Conservation (phyloP, 1,140 invertebrate species). For the Nymphalis io region DNA sequence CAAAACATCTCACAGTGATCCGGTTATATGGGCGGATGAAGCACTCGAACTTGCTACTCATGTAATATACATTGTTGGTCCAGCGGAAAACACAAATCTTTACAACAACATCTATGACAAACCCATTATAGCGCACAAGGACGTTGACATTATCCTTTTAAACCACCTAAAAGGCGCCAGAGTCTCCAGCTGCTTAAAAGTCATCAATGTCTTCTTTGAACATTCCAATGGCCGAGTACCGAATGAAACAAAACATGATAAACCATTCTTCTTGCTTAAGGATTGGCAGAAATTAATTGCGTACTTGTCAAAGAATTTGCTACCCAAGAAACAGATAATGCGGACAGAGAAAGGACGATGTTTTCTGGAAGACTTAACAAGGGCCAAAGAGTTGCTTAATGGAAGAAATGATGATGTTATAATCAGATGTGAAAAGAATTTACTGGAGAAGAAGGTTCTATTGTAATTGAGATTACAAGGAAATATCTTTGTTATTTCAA, state of each 20-base stretch:
- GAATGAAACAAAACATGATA: slow-evolving; percentile 57
- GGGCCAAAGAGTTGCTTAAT: slow-evolving; percentile 65
- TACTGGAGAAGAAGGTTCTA: slow-evolving; percentile 61
- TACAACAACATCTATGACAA: slow-evolving; percentile 72
- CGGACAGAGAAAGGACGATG: slow-evolving; percentile 62
- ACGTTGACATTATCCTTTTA: slow-evolving; percentile 56
- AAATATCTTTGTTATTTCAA: neutral
- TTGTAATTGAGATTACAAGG: slow-evolving; percentile 42
- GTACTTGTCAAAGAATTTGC: slow-evolving; percentile 63
- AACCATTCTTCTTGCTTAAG: slow-evolving; percentile 58
- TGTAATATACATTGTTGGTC: slow-evolving; percentile 66
- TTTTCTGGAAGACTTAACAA: slow-evolving; percentile 64
- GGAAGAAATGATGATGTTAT: slow-evolving; percentile 52
- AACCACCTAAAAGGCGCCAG: slow-evolving; percentile 49
- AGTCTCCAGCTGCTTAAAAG: slow-evolving; percentile 44
- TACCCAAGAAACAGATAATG: slow-evolving; percentile 65
- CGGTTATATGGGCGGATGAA: slow-evolving; percentile 65
- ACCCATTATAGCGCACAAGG: slow-evolving; percentile 60
- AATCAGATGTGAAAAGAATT: slow-evolving; percentile 55
- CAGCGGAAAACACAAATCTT: slow-evolving; percentile 54
- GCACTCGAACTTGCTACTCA: slow-evolving; percentile 57
- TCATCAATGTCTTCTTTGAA: slow-evolving; percentile 68
- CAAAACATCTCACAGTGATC: slow-evolving; percentile 60
- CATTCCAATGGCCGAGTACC: slow-evolving; percentile 62
- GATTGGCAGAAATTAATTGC: slow-evolving; percentile 72